Evolutionary conservation across 2,797 vertebrate genomes (phyloP), one percentile per base, ranked within the genome.

Genomic region (Bovichtus variegatus): DNA sequence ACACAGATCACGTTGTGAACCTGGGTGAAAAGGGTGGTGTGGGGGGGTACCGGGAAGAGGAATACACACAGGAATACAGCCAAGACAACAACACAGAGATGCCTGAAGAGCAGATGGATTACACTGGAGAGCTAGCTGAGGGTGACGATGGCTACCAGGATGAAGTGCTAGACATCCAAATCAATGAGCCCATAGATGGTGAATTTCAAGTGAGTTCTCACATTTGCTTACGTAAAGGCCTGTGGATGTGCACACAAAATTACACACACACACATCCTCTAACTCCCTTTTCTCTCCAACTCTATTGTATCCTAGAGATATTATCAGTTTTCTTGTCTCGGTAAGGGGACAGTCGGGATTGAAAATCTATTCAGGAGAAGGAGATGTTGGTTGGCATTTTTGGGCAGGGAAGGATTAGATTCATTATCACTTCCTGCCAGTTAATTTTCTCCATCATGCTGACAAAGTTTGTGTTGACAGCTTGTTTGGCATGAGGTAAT

Each of bases 381-480:
- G 89, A 91, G 91, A 96, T 92, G 90, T 92, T 57, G 71, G 71
- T 81, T 61, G 73, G 76, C 91, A 79, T 89, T 86, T 87, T 85
- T 74, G 74, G 83, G 62, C 60, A 72, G 77, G 66, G 50, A 85
- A 71, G 82, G 86, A 91, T 88, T 87, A 88, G 96, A 96, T 96
- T 95, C 95, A 97, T 97, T 98, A 97, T 98, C 97, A 93, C 95
- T 92, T 92, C 94, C 95, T 95, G 95, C 95, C 96, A 96, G 96
- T 96, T 96, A 95, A 97, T 97, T 97, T n/a, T 98, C 96, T 97
- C 96, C 95, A 79, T 93, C 89, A 91, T 89, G 94, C 94, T 97
- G 96, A 97, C 97, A 96, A 96, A 97, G 96, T 97, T 97, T 96
- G 89, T 96, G 96, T 96, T 97, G 97, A 98, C 97, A 96, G 97